These are phyloP conservation scores for Tonatia bakeri DNA, from an alignment of 2,113 vertebrate genomes.

Conservation along the genomic window DNA sequence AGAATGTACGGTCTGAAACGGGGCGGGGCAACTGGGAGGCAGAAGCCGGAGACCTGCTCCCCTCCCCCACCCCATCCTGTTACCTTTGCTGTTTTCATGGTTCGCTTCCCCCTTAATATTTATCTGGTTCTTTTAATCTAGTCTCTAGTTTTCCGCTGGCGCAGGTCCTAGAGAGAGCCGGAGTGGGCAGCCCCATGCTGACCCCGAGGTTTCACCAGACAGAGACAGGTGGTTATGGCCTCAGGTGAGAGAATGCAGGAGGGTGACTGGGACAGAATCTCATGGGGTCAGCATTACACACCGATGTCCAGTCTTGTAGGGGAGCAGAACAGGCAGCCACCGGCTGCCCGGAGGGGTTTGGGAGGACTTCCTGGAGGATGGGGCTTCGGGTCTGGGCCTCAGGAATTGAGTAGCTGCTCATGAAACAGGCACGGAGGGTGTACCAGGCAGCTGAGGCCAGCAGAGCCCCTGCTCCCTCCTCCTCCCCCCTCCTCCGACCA, in stretches of 20 bases:
- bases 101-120: not conserved
- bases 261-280: not conserved
- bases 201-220: not conserved
- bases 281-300: not conserved
- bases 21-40: rapidly evolving
- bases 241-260: not conserved
- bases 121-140: not conserved
- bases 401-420: no score
- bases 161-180: no score
- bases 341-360: not conserved
- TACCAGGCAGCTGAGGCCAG: not conserved
- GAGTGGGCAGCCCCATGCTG: not conserved
- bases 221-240: not conserved
- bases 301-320: rapidly evolving
- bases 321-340: not conserved
- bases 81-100: rapidly evolving
- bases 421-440: rapidly evolving
- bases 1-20: no score
- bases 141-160: not conserved
- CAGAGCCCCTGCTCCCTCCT: not conserved
- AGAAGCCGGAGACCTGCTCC: rapidly evolving
- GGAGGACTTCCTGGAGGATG: not conserved
- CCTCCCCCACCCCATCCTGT: no score
- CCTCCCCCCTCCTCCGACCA: not conserved
- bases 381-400: not conserved